Percentiles rank a stretch among this genome's conserved stretches.
These are phyloP conservation scores for Polyodon spathula DNA, from an alignment of 2,113 vertebrate species.

Conservation along the genomic window DNA sequence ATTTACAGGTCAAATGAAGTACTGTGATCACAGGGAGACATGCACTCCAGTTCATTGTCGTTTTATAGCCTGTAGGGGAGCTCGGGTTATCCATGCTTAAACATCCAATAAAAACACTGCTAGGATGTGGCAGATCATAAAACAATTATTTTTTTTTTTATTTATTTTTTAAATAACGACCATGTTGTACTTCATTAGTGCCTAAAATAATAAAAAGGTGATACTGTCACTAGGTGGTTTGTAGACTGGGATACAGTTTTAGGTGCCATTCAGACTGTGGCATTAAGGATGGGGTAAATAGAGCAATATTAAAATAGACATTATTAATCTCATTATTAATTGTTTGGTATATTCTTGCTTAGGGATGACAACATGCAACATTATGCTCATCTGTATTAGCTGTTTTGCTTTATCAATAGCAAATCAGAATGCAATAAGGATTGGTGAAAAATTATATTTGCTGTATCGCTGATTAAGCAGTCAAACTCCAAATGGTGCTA, in stretches of 20 bases:
- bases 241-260: too few relatives aligned
- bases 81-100: constrained; percentile 39
- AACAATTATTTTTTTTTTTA: background rate
- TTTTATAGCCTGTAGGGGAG: constrained; percentile 43
- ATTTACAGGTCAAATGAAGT: background rate
- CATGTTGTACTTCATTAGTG: constrained; percentile 6
- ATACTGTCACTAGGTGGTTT: too few relatives aligned
- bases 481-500: background rate
- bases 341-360: too few relatives aligned
- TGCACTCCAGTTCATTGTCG: constrained; percentile 29
- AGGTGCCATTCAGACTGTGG: too few relatives aligned
- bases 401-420: too few relatives aligned
- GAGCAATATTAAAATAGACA: too few relatives aligned
- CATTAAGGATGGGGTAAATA: too few relatives aligned
- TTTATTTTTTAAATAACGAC: constrained; percentile 7
- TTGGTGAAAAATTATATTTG: background rate
- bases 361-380: too few relatives aligned
- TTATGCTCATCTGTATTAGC: too few relatives aligned
- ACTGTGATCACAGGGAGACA: constrained; percentile 6
- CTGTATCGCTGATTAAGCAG: background rate
- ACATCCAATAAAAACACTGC: constrained; percentile 43
- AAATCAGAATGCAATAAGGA: too few relatives aligned
- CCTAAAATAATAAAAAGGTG: constrained; percentile 11
- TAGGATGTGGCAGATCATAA: constrained; percentile 52
- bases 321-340: too few relatives aligned